Percentiles rank a stretch among this genome's conserved stretches.
Evolutionary conservation across 2,113 vertebrate genomes (phyloP).

Genomic region (Corythoichthys haematopterus): DNA sequence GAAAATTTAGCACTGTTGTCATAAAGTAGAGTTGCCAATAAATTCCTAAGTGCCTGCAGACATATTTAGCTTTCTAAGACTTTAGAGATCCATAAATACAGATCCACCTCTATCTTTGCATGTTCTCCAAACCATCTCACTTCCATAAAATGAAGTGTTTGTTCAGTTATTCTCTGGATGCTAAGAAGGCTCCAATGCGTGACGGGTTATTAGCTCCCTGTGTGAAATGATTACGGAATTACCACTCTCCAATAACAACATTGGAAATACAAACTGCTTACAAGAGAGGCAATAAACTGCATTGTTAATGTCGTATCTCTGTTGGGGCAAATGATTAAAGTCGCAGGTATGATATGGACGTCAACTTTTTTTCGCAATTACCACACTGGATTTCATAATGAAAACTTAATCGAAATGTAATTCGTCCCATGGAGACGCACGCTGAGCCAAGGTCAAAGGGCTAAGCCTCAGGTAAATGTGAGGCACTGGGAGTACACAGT

Average conservation of each 20-base stretch:
- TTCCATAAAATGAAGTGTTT: constrained; percentile 44
- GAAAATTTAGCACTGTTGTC: constrained; percentile 1
- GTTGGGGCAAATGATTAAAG: constrained; percentile 37
- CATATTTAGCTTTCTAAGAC: constrained; percentile 39
- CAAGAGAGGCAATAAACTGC: constrained; percentile 41
- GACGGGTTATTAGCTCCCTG: constrained; percentile 44
- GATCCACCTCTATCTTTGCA: constrained; percentile 48
- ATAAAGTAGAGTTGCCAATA: neutral
- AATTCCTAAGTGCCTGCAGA: constrained; percentile 43
- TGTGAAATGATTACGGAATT: constrained; percentile 40
- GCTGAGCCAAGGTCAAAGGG: constrained; percentile 57
- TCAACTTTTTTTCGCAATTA: constrained; percentile 19
- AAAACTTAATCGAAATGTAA: constrained; percentile 42
- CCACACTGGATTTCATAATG: constrained; percentile 34
- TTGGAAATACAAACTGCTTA: constrained; percentile 37
- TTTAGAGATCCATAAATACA: constrained; percentile 50
- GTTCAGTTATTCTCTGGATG: constrained; percentile 38
- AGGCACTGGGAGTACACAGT: constrained; percentile 48
- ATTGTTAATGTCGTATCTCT: constrained; percentile 45
- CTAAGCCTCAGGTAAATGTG: constrained; percentile 69
- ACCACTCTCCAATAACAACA: constrained; percentile 31
- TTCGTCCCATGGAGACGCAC: constrained; percentile 41
- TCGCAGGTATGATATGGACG: constrained; percentile 4
- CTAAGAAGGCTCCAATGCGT: constrained; percentile 38
- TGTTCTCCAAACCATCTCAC: constrained; percentile 45